Evolutionary conservation across 2,888 invertebrate genomes (phyloP).

Genomic region (Petrolisthes cinctipes): DNA sequence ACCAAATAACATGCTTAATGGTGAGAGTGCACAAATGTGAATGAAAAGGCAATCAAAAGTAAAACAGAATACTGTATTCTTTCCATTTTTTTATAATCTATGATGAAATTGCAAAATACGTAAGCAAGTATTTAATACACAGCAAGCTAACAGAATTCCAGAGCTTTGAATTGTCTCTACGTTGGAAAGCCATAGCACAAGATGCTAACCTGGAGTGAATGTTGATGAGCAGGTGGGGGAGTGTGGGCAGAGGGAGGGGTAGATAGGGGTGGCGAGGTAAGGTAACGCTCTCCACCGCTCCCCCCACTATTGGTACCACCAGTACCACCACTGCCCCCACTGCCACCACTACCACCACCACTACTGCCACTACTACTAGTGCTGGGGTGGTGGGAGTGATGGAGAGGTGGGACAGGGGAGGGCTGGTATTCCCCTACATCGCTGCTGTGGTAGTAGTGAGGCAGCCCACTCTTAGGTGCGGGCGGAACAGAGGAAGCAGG

Average conservation of each 20-base stretch:
- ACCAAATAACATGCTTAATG: too few relatives aligned
- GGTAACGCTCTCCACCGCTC: slow-evolving; percentile 53
- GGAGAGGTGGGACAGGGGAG: slow-evolving; percentile 34
- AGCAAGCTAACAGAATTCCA: background rate
- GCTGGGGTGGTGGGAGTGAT: slow-evolving; percentile 46
- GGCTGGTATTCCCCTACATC: slow-evolving; percentile 55
- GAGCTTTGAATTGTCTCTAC: background rate
- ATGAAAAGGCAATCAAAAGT: too few relatives aligned
- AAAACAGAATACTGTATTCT: too few relatives aligned
- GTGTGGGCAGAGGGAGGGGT: slow-evolving; percentile 60
- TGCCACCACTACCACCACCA: slow-evolving; percentile 36
- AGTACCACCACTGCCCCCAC: slow-evolving; percentile 35
- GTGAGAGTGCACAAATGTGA: too few relatives aligned
- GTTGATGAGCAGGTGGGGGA: slow-evolving; percentile 56
- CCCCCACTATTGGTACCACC: slow-evolving; percentile 44
- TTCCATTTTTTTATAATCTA: too few relatives aligned
- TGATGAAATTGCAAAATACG: too few relatives aligned
- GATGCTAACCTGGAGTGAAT: slow-evolving; percentile 53
- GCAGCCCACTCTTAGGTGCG: slow-evolving; percentile 38
- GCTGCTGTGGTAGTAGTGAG: slow-evolving; percentile 47
- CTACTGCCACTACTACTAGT: slow-evolving; percentile 48
- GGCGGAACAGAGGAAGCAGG: slow-evolving; percentile 46
- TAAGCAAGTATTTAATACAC: background rate
- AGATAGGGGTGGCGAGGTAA: slow-evolving; percentile 58
- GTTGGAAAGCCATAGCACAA: background rate